phyloP scores from a whole-genome alignment of 2,888 invertebrate species.

The Pteria penguin region DNA sequence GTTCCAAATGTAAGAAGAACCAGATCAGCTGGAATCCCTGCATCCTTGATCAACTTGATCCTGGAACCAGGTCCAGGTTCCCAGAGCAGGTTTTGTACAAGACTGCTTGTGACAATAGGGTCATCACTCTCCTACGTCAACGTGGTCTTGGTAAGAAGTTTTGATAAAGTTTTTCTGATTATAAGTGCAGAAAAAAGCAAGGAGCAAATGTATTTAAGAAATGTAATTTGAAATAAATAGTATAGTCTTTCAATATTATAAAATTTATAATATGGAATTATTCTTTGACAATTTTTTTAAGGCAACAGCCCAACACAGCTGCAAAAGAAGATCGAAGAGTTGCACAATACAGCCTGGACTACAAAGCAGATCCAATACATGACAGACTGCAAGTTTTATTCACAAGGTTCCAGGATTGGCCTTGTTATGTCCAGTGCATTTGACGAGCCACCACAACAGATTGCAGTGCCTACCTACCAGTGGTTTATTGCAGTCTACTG shows the following conservation, averaged over 20 bases:
- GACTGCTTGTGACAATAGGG: conserved; percentile 31
- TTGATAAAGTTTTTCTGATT: background rate
- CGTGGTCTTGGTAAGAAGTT: conserved; percentile 24
- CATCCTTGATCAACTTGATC: conserved; percentile 26
- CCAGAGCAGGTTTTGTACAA: conserved; percentile 19
- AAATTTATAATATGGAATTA: no score
- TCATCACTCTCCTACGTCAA: conserved; percentile 24
- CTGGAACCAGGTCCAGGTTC: conserved; percentile 14
- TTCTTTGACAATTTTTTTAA: background rate
- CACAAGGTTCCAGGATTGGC: background rate
- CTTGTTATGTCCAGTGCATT: background rate
- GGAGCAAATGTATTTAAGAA: no score
- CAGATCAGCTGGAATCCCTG: conserved; percentile 20
- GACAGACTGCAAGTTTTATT: conserved; percentile 1
- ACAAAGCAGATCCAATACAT: conserved; percentile 1
- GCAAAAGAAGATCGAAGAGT: conserved; percentile 15
- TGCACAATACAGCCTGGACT: conserved; percentile 37
- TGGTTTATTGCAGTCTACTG: conserved; percentile 50
- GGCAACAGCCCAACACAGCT: conserved; percentile 22
- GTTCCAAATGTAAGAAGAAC: conserved; percentile 13
- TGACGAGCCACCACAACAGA: conserved; percentile 28
- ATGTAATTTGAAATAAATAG: no score
- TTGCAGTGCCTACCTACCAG: conserved; percentile 32
- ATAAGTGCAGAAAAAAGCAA: background rate
- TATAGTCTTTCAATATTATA: no score